phyloP scores from a whole-genome alignment of 2,888 invertebrate species.

The Limnephilus rhombicus region DNA sequence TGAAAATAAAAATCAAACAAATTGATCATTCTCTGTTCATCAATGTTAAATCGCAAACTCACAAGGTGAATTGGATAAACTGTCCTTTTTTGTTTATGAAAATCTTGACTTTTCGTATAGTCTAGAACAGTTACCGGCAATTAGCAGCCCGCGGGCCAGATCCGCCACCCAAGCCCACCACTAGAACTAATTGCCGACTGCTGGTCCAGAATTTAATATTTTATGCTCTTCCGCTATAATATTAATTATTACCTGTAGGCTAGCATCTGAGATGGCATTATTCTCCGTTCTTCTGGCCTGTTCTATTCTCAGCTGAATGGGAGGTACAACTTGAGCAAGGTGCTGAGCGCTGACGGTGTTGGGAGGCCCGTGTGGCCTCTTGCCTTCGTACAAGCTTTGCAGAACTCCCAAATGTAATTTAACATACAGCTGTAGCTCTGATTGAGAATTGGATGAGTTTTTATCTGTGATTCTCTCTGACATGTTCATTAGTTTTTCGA shows the following conservation, averaged over 20 bases:
- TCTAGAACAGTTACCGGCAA: neutral
- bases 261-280: conserved; percentile 72
- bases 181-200: too few relatives aligned
- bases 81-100: too few relatives aligned
- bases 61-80: too few relatives aligned
- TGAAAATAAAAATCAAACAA: conserved; percentile 71
- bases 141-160: neutral
- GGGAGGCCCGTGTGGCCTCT: conserved; percentile 75
- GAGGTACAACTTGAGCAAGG: conserved; percentile 75
- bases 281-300: conserved; percentile 71
- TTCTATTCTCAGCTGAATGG: conserved; percentile 74
- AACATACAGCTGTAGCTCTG: conserved; percentile 77
- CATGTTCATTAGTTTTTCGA: conserved; percentile 71
- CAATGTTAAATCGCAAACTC: too few relatives aligned
- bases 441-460: conserved; percentile 62
- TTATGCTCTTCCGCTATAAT: neutral
- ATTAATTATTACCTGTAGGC: conserved; percentile 71
- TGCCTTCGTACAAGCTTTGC: conserved; percentile 80
- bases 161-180: neutral
- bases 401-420: conserved; percentile 83
- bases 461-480: conserved; percentile 29
- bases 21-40: neutral
- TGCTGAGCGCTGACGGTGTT: conserved; percentile 82
- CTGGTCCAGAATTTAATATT: too few relatives aligned
- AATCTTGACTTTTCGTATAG: neutral